Conservation (phyloP, 1,140 invertebrate species). For the Galendromus occidentalis region DNA sequence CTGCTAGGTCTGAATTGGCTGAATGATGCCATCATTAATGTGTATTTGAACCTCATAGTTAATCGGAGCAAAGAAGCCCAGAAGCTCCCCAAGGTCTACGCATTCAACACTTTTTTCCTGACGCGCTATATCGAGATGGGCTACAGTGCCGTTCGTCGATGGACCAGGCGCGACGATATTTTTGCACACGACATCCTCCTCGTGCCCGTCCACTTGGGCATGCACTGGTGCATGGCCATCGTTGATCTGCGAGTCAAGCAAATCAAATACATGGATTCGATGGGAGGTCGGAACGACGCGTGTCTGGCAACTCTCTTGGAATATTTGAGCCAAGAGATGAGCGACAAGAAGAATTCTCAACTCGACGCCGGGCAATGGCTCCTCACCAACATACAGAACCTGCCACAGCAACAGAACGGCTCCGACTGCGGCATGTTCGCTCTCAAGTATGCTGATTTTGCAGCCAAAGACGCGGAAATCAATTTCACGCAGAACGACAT, state of each 20-base stretch:
- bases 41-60: constrained; percentile 67
- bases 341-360: constrained; percentile 58
- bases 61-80: constrained; percentile 40
- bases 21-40: constrained; percentile 89
- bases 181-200: constrained; percentile 61
- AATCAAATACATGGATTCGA: constrained; percentile 77
- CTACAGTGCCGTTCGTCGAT: constrained; percentile 49
- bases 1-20: constrained; percentile 64
- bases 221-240: constrained; percentile 92
- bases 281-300: constrained; percentile 52
- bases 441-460: constrained; percentile 84
- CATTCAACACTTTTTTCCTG: constrained; percentile 92
- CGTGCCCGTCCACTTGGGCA: constrained; percentile 74
- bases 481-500: constrained; percentile 62
- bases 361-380: constrained; percentile 52
- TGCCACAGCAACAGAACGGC: constrained; percentile 88
- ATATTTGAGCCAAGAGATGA: constrained; percentile 61
- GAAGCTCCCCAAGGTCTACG: constrained; percentile 47
- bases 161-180: constrained; percentile 76
- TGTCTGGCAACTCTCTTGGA: constrained; percentile 46
- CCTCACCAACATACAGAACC: constrained; percentile 44
- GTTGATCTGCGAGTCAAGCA: constrained; percentile 58
- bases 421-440: constrained; percentile 94
- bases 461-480: constrained; percentile 44
- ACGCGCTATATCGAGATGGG: constrained; percentile 54